Percentiles rank a stretch among this genome's conserved stretches.
These are phyloP conservation scores for Corythaixoides concolor DNA, from an alignment of 2,113 vertebrate genomes.

Conservation along the genomic window DNA sequence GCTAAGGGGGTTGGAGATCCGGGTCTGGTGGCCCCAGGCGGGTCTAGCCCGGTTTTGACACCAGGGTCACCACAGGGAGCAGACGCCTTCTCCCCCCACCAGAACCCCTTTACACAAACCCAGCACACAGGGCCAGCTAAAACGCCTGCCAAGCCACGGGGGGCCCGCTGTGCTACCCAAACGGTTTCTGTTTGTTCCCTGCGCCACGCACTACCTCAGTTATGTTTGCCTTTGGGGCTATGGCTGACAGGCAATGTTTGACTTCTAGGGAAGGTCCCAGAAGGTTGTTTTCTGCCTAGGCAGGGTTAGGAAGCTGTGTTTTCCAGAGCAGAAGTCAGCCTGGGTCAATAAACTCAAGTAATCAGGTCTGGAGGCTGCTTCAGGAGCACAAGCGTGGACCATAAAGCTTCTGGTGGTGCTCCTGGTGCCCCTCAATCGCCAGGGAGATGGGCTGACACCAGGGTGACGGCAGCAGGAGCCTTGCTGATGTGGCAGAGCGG, in stretches of 20 bases:
- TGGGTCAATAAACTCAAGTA: not conserved
- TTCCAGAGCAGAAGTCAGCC: not conserved
- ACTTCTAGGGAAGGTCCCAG: conserved; percentile 59
- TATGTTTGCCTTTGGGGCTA: conserved; percentile 72
- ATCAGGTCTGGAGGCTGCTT: not conserved
- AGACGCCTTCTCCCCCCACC: no score
- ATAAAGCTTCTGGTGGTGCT: not conserved
- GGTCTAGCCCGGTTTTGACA: no score
- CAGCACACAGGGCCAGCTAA: not conserved
- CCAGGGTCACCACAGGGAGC: no score
- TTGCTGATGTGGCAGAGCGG: rapidly evolving
- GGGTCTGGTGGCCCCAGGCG: no score
- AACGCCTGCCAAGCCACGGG: not conserved
- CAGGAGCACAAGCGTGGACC: not conserved
- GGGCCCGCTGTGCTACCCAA: not conserved
- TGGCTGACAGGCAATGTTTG: conserved; percentile 60
- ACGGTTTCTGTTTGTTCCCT: conserved; percentile 16
- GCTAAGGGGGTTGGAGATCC: no score
- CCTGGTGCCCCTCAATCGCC: rapidly evolving
- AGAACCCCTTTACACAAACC: no score
- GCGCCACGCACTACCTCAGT: not conserved
- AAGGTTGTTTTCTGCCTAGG: conserved; percentile 8
- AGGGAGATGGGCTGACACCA: rapidly evolving
- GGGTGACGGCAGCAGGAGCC: not conserved
- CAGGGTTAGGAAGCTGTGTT: not conserved